These are phyloP conservation scores for Manis crassicaudata DNA, from an alignment of 2,797 vertebrate genomes.

Conservation along the genomic window DNA sequence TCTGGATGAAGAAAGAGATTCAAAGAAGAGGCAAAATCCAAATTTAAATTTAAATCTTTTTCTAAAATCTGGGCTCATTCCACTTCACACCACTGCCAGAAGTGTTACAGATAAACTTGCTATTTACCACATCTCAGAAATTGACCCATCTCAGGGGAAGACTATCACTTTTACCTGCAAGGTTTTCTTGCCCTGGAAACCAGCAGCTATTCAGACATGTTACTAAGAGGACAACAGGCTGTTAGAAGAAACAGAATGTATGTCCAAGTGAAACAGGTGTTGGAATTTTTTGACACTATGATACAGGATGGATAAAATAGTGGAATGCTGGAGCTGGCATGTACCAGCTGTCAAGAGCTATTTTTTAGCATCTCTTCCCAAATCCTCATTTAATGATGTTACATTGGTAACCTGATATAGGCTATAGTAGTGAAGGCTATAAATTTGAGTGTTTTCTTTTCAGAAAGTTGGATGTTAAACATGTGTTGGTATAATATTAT, in stretches of 20 bases:
- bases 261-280: background rate
- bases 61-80: background rate
- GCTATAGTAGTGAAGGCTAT: background rate
- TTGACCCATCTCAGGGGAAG: background rate
- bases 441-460: background rate
- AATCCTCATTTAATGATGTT: background rate
- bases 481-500: background rate
- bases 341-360: background rate
- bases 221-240: background rate
- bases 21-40: background rate
- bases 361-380: background rate
- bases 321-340: background rate
- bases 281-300: background rate
- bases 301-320: background rate
- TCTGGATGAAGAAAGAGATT: background rate
- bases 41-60: background rate
- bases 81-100: background rate
- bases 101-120: background rate
- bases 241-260: background rate
- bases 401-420: background rate
- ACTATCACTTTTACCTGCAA: background rate
- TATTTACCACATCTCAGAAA: background rate
- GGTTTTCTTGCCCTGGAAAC: background rate
- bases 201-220: background rate
- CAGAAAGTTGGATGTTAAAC: background rate